Evolutionary conservation across 2,113 vertebrate species (phyloP), one percentile per base, ranked within the genome.

Genomic region (Synodontis membranacea): DNA sequence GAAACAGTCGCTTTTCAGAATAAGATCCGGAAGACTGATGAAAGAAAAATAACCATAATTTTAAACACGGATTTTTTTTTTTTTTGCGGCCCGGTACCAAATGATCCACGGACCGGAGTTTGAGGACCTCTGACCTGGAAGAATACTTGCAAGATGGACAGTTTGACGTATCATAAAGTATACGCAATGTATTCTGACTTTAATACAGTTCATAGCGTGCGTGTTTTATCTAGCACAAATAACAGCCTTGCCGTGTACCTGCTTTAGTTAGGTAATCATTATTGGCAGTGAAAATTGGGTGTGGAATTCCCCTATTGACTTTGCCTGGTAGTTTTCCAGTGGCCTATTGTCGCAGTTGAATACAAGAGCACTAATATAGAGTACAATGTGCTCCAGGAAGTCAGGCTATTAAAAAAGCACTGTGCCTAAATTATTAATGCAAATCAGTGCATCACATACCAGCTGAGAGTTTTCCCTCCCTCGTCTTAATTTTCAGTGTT

Each of bases 271-370:
- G 39, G 50, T 72, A 56, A 81, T 80, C 78, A 86, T 86, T 44
- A 81, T 86, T 86, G 84, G 76, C 62, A 81, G 76, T 86, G 34
- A 86, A 54, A 70, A 25, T 56, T 80, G 62, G 62, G 62, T 70
- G 78, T 86, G 78, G 85, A 72, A 81, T 70, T 86, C 39, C 78
- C 84, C 74, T 10, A 68, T 56, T 86, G 84, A 28, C 58, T 78
- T 62, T 64, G 75, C 46, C 60, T 78, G 68, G 48, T 70, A 54
- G 14, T 66, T 54, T 80, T 70, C 78, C 50, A 86, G 5, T 60
- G 62, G 60, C 48, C 48, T 46, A 72, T 54, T 81, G 78, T 81
- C 48, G 34, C 19, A 34, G 31, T 34, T 56, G 25, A 70, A 66
- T 72, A 86, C 25, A 39, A 58, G 25, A 19, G 37, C 54, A 56